phyloP scores from a whole-genome alignment of 2,888 invertebrate genomes.

The Drosophila anomelani region DNA sequence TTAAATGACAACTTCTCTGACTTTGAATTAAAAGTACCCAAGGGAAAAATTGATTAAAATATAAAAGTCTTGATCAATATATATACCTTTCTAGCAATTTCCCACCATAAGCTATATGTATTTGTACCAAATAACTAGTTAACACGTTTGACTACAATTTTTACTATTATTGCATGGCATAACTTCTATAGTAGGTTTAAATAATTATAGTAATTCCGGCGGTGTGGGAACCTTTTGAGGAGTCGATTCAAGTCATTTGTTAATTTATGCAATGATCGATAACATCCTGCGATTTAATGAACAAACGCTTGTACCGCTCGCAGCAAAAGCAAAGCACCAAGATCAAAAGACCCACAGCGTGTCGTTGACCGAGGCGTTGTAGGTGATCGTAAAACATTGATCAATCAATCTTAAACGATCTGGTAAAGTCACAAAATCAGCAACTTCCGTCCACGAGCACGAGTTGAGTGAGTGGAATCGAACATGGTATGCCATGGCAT shows the following conservation, averaged over 20 bases:
- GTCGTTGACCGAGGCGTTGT: slow-evolving; percentile 58
- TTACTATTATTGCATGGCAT: neutral
- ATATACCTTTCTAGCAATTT: neutral
- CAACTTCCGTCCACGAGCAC: slow-evolving; percentile 71
- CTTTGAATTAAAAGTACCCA: neutral
- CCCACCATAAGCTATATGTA: neutral
- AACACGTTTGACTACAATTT: neutral
- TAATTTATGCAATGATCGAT: slow-evolving; percentile 83
- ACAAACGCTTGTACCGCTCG: slow-evolving; percentile 70
- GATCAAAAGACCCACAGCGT: slow-evolving; percentile 33
- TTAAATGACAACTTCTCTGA: too few species aligned
- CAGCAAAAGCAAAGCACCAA: slow-evolving; percentile 61
- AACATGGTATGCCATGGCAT: slow-evolving; percentile 19
- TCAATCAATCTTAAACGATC: slow-evolving; percentile 78
- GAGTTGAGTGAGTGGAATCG: slow-evolving; percentile 40
- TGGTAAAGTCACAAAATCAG: slow-evolving; percentile 74
- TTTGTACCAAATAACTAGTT: neutral
- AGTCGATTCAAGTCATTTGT: slow-evolving; percentile 53
- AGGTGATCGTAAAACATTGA: slow-evolving; percentile 76
- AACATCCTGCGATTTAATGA: slow-evolving; percentile 83
- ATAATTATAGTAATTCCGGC: slow-evolving; percentile 50
- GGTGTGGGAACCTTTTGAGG: slow-evolving; percentile 1
- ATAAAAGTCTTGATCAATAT: neutral
- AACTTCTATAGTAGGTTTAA: slow-evolving; percentile 38
- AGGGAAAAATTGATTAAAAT: neutral